Evolutionary conservation across 1,140 invertebrate genomes (phyloP).

Genomic region (Leptestheria dahalacensis): DNA sequence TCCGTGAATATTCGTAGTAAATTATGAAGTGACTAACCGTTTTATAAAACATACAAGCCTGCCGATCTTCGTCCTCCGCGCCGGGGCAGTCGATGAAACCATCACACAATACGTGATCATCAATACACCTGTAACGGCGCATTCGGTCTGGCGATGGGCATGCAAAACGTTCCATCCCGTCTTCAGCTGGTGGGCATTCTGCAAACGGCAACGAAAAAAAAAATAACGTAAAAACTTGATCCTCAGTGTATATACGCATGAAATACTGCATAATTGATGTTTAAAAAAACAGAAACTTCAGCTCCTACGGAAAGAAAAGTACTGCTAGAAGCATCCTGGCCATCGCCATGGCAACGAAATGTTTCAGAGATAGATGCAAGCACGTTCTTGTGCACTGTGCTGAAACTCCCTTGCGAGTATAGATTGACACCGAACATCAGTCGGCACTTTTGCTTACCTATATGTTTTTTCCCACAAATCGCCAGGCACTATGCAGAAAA

Average conservation of each 20-base stretch:
- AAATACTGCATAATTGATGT: too few species aligned
- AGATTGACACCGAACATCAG: neutral
- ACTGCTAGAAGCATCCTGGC: too few species aligned
- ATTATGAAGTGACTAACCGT: conserved; percentile 45
- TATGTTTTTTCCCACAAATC: neutral
- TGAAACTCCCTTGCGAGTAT: neutral
- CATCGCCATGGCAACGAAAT: too few species aligned
- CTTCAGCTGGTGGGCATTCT: conserved; percentile 85
- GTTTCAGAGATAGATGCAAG: too few species aligned
- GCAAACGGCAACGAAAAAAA: too few species aligned
- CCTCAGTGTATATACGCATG: too few species aligned
- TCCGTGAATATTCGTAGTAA: neutral
- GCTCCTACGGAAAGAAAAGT: too few species aligned
- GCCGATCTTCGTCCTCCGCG: conserved; percentile 81
- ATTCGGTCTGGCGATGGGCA: conserved; percentile 78
- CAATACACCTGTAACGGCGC: conserved; percentile 84
- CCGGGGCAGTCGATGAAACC: conserved; percentile 86
- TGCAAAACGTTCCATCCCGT: conserved; percentile 85
- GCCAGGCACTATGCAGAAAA: neutral
- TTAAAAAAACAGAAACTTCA: too few species aligned
- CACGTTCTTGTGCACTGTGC: neutral
- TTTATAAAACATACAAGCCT: conserved; percentile 94
- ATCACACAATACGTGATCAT: conserved; percentile 87
- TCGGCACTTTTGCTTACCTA: neutral
- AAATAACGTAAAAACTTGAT: too few species aligned